Conservation (phyloP, 92 coral and sea anemone species). For the Pocillopora meandrina region DNA sequence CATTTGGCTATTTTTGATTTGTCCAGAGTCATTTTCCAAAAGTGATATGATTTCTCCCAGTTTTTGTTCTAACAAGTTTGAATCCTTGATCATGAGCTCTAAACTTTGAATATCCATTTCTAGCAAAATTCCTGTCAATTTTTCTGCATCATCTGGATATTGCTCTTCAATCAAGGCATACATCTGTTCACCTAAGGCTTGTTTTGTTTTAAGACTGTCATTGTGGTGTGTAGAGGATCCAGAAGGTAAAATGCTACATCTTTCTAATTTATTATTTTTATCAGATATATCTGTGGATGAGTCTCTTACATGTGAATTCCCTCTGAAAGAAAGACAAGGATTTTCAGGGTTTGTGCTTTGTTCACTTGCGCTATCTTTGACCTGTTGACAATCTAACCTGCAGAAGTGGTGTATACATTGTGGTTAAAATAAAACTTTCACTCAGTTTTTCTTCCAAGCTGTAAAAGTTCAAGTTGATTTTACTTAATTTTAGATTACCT, state of each 20-base stretch:
- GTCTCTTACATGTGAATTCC: neutral
- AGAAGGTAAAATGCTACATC: neutral
- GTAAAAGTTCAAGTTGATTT: too few relatives aligned
- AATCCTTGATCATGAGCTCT: constrained; percentile 35
- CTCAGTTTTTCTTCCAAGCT: too few relatives aligned
- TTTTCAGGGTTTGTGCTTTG: neutral
- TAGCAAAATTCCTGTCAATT: constrained; percentile 65
- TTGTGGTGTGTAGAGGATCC: neutral
- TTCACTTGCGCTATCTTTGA: neutral
- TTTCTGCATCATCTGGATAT: constrained; percentile 65
- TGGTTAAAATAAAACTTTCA: too few relatives aligned
- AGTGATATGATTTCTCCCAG: constrained; percentile 10
- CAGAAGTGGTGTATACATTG: neutral
- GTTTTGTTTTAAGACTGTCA: neutral
- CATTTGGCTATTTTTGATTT: neutral
- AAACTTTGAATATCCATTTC: constrained; percentile 65
- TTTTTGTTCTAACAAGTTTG: constrained; percentile 43
- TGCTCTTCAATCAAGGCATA: constrained; percentile 51
- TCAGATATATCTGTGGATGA: neutral
- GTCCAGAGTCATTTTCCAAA: constrained; percentile 11
- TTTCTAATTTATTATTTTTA: neutral
- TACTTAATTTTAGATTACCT: too few relatives aligned
- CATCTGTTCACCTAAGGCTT: constrained; percentile 59
- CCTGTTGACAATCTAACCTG: neutral
- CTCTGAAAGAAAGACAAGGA: neutral